A percentile compares a stretch with the other conserved stretches of the same genome.
Conservation (phyloP, 1,140 invertebrate species). For the Zaprionus taronus region DNA sequence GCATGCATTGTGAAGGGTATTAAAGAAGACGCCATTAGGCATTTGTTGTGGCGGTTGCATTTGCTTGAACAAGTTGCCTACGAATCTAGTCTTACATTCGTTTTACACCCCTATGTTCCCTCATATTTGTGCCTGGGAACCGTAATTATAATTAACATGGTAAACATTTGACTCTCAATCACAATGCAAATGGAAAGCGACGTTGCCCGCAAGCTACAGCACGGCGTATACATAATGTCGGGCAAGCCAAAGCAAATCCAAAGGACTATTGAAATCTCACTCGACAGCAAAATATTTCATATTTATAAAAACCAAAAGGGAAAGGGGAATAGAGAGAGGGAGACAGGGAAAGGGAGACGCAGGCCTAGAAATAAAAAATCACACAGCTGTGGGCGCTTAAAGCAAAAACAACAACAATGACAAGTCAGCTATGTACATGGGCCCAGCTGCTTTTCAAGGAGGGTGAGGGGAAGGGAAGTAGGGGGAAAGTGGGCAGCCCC, state of each 20-base stretch:
- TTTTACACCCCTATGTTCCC: slow-evolving; percentile 25
- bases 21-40: not conserved
- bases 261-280: slow-evolving; percentile 51
- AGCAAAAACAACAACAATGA: slow-evolving; percentile 51
- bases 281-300: slow-evolving; percentile 34
- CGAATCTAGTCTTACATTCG: slow-evolving; percentile 20
- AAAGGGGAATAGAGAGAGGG: not conserved
- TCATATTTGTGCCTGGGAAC: slow-evolving; percentile 13
- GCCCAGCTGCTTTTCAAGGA: not conserved
- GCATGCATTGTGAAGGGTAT: not conserved
- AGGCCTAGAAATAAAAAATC: not conserved
- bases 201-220: slow-evolving; percentile 24
- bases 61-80: not conserved
- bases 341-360: not conserved
- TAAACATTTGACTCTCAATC: slow-evolving; percentile 50
- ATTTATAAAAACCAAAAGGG: slow-evolving; percentile 28
- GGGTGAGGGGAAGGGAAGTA: not conserved
- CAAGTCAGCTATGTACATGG: slow-evolving; percentile 3
- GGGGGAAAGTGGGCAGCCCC: not conserved
- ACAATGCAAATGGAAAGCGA: slow-evolving; percentile 35
- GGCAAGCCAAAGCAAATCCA: slow-evolving; percentile 14
- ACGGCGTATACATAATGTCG: slow-evolving; percentile 36
- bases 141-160: slow-evolving; percentile 69
- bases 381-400: not conserved
- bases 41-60: not conserved